Evolutionary conservation across 2,888 invertebrate species (phyloP).

Genomic region (Agrochola litura): DNA sequence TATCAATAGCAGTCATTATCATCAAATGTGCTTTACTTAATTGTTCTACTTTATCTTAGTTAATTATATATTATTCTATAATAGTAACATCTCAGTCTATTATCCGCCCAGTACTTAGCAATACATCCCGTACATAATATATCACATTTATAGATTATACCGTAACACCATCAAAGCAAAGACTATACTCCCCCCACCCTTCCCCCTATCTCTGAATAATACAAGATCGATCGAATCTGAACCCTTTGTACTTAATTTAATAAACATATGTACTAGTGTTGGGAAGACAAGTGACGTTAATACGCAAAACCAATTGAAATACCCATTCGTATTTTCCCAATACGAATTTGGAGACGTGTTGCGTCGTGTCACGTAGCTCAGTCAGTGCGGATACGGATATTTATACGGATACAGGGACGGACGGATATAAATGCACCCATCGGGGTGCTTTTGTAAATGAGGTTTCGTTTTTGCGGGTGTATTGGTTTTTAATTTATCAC

Average conservation of each 20-base stretch:
- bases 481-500: conserved; percentile 6
- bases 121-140: conserved; percentile 4
- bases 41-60: background rate
- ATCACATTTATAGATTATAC: conserved; percentile 36
- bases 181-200: conserved; percentile 27
- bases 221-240: conserved; percentile 36
- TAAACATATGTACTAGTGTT: conserved; percentile 58
- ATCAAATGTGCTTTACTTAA: background rate
- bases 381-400: conserved; percentile 61
- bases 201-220: conserved; percentile 24
- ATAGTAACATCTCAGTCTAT: background rate
- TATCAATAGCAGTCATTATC: background rate
- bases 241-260: conserved; percentile 59
- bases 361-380: conserved; percentile 72
- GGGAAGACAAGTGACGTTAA: conserved; percentile 74
- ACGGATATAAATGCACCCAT: conserved; percentile 39
- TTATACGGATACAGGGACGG: conserved; percentile 62
- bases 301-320: conserved; percentile 82
- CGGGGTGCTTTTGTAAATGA: conserved; percentile 25
- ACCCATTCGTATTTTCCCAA: conserved; percentile 80
- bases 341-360: conserved; percentile 77
- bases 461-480: background rate
- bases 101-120: background rate
- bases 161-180: conserved; percentile 56
- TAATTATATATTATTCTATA: background rate